A percentile compares a stretch with the other conserved stretches of the same genome.
Evolutionary conservation across 2,888 invertebrate species (phyloP).

Genomic region (Gibbula magus): DNA sequence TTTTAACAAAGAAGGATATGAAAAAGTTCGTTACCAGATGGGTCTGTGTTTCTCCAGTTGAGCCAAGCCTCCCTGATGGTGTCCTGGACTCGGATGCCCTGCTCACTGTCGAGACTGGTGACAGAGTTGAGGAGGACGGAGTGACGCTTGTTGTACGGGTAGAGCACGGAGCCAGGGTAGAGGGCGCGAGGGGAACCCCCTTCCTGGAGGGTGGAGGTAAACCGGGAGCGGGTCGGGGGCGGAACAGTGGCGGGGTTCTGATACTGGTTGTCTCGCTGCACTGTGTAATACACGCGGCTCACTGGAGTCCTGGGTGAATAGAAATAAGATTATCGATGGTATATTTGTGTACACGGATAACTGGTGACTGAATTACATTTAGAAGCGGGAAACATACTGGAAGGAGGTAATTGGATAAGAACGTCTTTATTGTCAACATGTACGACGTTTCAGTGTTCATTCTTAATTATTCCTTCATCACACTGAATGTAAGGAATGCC

Average conservation of each 20-base stretch:
- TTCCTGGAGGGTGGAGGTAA: neutral
- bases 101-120: neutral
- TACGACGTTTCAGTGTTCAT: too few relatives aligned
- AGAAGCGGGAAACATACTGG: too few relatives aligned
- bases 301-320: constrained; percentile 23
- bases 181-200: neutral
- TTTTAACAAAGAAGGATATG: too few relatives aligned
- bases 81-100: neutral
- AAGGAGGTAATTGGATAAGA: too few relatives aligned
- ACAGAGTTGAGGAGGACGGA: neutral
- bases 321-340: neutral
- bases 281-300: constrained; percentile 22
- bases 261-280: constrained; percentile 17
- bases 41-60: neutral
- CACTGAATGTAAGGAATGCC: too few relatives aligned
- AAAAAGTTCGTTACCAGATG: neutral
- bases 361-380: too few relatives aligned
- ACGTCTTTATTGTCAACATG: too few relatives aligned
- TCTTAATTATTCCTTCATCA: too few relatives aligned
- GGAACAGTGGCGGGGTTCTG: neutral
- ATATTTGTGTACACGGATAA: too few relatives aligned
- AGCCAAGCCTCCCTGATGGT: neutral
- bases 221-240: neutral
- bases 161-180: neutral
- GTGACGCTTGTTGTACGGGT: constrained; percentile 5